These are phyloP conservation scores for Stenopsyche tienmushanensis DNA, from an alignment of 1,140 invertebrate genomes.

Conservation along the genomic window DNA sequence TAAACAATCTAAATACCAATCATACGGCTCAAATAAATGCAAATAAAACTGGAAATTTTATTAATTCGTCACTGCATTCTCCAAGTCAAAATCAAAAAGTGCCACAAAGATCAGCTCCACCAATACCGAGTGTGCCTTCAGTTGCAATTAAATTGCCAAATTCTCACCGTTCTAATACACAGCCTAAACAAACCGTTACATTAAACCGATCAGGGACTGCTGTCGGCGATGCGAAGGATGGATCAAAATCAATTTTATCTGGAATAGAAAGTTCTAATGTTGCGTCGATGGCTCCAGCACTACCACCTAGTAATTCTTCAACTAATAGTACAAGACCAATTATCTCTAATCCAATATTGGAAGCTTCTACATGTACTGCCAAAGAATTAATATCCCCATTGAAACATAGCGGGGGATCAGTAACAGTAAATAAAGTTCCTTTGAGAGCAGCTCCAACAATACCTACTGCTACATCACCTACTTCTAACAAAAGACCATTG, in stretches of 20 bases:
- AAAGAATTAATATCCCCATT: constrained; percentile 66
- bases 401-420: constrained; percentile 45
- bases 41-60: constrained; percentile 29
- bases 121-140: constrained; percentile 45
- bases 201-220: constrained; percentile 38
- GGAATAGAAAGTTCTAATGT: constrained; percentile 51
- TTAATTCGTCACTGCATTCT: constrained; percentile 16
- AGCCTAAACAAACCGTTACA: constrained; percentile 42
- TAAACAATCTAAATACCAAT: constrained; percentile 29
- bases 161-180: constrained; percentile 42
- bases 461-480: constrained; percentile 47
- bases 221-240: constrained; percentile 41
- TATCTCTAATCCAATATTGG: constrained; percentile 77
- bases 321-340: constrained; percentile 63
- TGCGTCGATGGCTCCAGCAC: constrained; percentile 55
- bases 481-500: constrained; percentile 51
- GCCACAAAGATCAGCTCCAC: constrained; percentile 39
- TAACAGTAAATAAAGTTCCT: constrained; percentile 56
- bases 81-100: constrained; percentile 40
- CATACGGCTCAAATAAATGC: constrained; percentile 24
- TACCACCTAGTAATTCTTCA: constrained; percentile 60
- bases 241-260: constrained; percentile 39
- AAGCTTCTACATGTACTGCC: constrained; percentile 75
- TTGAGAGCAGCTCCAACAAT: constrained; percentile 57
- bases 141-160: constrained; percentile 50